These are phyloP conservation scores for Rhagophthalmus giganteus DNA, from an alignment of 2,888 invertebrate species.

Conservation along the genomic window DNA sequence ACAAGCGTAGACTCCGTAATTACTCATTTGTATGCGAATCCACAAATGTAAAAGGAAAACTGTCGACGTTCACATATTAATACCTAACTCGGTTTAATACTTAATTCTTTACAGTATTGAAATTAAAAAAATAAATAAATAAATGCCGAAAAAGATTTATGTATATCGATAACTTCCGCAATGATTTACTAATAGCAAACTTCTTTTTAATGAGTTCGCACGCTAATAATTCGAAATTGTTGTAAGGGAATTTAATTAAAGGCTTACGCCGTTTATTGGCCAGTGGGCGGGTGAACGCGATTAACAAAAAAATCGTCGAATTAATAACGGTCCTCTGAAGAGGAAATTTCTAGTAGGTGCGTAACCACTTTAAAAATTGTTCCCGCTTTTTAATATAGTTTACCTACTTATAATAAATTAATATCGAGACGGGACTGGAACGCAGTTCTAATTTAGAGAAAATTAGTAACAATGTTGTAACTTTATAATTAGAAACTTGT, in stretches of 20 bases:
- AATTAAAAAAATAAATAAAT: slow-evolving; percentile 7
- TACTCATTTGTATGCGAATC: slow-evolving; percentile 31
- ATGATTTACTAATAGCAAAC: slow-evolving; percentile 1
- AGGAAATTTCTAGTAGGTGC: too few relatives aligned
- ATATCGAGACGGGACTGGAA: neutral
- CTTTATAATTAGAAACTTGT: too few relatives aligned
- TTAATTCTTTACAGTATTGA: neutral
- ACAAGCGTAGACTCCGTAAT: slow-evolving; percentile 18
- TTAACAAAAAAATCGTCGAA: neutral
- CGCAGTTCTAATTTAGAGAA: too few relatives aligned
- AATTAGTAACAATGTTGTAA: too few relatives aligned
- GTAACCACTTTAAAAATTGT: too few relatives aligned
- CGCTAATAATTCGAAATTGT: neutral
- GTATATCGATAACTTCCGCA: slow-evolving; percentile 2
- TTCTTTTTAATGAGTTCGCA: neutral
- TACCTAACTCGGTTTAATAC: slow-evolving; percentile 2
- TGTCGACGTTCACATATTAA: slow-evolving; percentile 5
- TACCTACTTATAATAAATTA: neutral
- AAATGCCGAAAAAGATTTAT: slow-evolving; percentile 6
- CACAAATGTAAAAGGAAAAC: slow-evolving; percentile 16
- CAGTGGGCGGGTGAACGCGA: neutral
- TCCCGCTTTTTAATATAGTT: too few relatives aligned
- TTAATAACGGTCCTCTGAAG: too few relatives aligned
- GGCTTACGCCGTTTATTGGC: neutral
- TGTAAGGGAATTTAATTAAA: neutral